Conservation (phyloP, 2,113 vertebrate genomes). For the Cathartes aura region DNA sequence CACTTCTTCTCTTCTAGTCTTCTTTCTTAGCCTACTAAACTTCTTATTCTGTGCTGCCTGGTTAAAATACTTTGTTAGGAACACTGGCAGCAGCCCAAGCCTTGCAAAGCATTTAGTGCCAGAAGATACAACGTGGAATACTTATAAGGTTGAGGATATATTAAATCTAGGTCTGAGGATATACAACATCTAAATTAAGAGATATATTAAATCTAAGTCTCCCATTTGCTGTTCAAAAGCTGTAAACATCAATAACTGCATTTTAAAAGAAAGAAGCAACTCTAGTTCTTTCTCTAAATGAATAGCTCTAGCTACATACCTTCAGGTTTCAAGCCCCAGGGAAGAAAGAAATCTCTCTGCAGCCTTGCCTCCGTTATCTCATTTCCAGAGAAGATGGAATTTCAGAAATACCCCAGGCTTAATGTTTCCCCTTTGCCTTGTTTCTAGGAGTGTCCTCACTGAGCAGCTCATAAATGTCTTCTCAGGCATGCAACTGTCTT, state of each 20-base stretch:
- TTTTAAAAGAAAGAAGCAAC: conserved; percentile 21
- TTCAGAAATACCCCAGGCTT: background rate
- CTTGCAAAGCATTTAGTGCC: background rate
- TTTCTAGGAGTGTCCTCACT: background rate
- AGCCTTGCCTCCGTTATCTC: background rate
- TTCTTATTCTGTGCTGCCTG: background rate
- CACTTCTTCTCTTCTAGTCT: background rate
- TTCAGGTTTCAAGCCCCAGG: conserved; percentile 1
- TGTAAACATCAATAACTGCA: background rate
- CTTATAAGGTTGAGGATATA: background rate
- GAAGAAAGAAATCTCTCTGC: background rate
- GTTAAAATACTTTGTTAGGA: background rate
- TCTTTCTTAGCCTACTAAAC: background rate
- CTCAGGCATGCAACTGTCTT: background rate
- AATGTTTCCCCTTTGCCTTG: background rate
- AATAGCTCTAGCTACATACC: background rate
- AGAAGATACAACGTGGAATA: background rate
- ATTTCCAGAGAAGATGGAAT: conserved; percentile 11
- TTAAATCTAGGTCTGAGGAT: background rate
- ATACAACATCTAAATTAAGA: too few species aligned
- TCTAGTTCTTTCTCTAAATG: background rate
- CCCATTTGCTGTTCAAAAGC: background rate
- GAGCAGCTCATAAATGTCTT: background rate
- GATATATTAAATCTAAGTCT: background rate
- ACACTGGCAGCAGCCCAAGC: background rate